Evolutionary conservation across 2,113 vertebrate species (phyloP), one percentile per base, ranked within the genome.

Genomic region (Notothenia coriiceps): DNA sequence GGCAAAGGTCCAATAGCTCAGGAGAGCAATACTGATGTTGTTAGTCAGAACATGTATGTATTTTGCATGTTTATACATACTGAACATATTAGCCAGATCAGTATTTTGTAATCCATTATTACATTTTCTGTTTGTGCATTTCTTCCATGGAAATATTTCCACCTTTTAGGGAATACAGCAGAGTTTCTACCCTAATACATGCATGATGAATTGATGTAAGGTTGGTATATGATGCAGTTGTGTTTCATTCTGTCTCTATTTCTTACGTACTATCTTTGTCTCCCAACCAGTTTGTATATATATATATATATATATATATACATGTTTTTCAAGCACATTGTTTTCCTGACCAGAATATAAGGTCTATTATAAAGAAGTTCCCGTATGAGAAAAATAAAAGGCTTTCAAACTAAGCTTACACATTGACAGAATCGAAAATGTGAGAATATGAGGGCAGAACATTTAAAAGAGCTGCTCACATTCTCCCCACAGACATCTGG

Each of bases 401-500:
- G 13, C 10, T 65, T 49, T 49, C 22, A 49, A 14, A 65, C 22
- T 50, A 12, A 18, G 64, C 51, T 51, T 18, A 13, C 25, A 50
- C 10, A 50, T 49, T 15, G 6, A 10, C 20, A 50, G 14, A 11
- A 50, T 33, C 35, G 64, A n/a, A n/a, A 51, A 67, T 5, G 64
- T 33, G 64, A 66, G 15, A 18, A 15, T 22, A 9, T 18, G 22
- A 33, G 11, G 47, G 47, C 46, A 9, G 33, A 66, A n/a, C 47
- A 50, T 49, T 44, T 49, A 4, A 50, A 33, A 50, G 47, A 18
- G 22, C 22, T 5, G 25, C 46, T 18, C 63, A 29, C 46, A 66
- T 66, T 50, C 12, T 14, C 63, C 70, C 79, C 56, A 46, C 65
- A 74, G 68, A 85, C 77, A 84, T 82, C 56, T 63, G 66, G 66